Percentiles rank a stretch among this genome's conserved stretches.
phyloP scores from a whole-genome alignment of 2,113 vertebrate species.

The Actinemys pallida region DNA sequence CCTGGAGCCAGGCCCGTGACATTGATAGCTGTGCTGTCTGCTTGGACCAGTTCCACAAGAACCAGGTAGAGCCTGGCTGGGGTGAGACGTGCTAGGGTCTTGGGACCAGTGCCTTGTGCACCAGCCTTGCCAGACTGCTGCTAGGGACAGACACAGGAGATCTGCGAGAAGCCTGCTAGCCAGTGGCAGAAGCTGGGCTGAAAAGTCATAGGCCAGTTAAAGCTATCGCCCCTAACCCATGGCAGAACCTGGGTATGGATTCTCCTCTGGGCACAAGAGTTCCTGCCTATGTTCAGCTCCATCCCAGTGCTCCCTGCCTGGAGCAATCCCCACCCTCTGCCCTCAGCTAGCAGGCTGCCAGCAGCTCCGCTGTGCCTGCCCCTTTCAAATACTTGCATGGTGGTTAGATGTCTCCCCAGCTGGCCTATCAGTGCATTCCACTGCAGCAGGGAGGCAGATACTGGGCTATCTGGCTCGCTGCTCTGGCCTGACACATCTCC shows the following conservation, averaged over 20 bases:
- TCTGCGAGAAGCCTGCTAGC: neutral
- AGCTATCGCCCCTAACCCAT: neutral
- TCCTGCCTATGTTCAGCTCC: neutral
- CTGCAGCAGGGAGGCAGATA: neutral
- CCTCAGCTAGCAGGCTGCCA: neutral
- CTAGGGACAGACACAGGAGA: neutral
- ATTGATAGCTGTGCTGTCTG: slow-evolving; percentile 91
- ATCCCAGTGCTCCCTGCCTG: neutral
- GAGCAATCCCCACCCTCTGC: neutral
- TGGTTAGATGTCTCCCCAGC: neutral
- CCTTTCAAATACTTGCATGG: neutral
- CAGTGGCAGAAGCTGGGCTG: neutral
- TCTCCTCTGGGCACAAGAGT: neutral
- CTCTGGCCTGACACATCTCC: neutral
- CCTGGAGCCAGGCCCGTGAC: slow-evolving; percentile 67
- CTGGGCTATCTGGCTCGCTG: neutral
- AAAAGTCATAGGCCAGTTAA: neutral
- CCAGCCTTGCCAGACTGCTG: neutral
- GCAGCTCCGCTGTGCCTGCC: too few relatives aligned
- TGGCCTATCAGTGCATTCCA: neutral
- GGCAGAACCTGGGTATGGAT: neutral
- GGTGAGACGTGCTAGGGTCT: neutral
- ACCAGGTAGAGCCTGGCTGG: slow-evolving; percentile 83
- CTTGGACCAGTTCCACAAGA: slow-evolving; percentile 91
- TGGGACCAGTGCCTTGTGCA: rapidly evolving